phyloP scores from a whole-genome alignment of 2,888 invertebrate genomes.

The Listrodromus nycthemerus region DNA sequence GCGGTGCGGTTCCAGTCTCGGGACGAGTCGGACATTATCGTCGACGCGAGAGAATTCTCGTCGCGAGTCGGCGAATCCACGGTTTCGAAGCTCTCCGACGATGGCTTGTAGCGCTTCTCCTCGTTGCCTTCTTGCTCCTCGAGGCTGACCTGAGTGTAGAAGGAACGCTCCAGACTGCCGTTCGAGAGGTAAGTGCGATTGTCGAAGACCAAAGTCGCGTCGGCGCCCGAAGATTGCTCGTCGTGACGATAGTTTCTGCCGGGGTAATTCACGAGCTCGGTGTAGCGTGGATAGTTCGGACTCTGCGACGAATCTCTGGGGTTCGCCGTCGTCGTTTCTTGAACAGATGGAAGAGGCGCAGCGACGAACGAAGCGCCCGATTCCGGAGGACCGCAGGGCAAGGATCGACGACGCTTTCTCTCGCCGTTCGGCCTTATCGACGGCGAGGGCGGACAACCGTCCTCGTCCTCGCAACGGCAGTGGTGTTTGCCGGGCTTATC shows the following conservation, averaged over 20 bases:
- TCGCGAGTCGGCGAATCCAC: constrained; percentile 57
- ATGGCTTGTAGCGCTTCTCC: constrained; percentile 81
- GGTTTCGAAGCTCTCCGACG: constrained; percentile 66
- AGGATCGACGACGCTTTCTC: constrained; percentile 81
- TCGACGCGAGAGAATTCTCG: constrained; percentile 25
- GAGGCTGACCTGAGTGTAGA: constrained; percentile 78
- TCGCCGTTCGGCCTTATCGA: constrained; percentile 81
- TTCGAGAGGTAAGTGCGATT: constrained; percentile 68
- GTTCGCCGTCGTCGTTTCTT: constrained; percentile 29
- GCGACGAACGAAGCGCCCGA: constrained; percentile 22
- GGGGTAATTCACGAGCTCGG: neutral
- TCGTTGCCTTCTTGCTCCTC: constrained; percentile 77
- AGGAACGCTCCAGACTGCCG: constrained; percentile 78
- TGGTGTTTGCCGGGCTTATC: constrained; percentile 91
- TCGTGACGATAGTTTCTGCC: constrained; percentile 21
- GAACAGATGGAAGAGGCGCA: constrained; percentile 52
- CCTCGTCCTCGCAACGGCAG: constrained; percentile 91
- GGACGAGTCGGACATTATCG: neutral
- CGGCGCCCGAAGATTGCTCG: constrained; percentile 21
- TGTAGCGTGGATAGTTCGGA: constrained; percentile 16
- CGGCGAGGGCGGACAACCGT: constrained; percentile 84
- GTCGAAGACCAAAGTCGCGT: constrained; percentile 42
- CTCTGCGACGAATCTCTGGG: constrained; percentile 8
- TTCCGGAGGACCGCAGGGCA: constrained; percentile 79
- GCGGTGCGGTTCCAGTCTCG: constrained; percentile 17